Conservation (phyloP, 2,797 vertebrate species). For the Microhierax caerulescens region DNA sequence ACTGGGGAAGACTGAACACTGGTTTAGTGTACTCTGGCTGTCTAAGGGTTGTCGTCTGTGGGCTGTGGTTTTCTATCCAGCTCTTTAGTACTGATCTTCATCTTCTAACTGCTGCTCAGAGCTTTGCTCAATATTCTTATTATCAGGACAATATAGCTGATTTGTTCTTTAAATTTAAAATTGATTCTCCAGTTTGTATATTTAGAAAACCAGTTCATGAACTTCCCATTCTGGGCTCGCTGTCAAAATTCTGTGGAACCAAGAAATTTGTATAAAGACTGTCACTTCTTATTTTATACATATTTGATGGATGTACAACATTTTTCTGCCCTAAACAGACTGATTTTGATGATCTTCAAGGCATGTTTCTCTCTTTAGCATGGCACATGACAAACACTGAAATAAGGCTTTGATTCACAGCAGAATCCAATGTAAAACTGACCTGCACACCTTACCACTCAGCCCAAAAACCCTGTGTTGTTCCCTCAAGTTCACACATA, state of each 20-base stretch:
- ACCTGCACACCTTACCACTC: not conserved
- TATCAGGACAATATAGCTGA: not conserved
- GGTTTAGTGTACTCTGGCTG: not conserved
- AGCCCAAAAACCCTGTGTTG: rapidly evolving
- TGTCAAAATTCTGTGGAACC: not conserved
- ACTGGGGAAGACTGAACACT: not conserved
- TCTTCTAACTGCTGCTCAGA: not conserved
- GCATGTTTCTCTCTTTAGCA: not conserved
- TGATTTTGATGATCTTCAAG: not conserved
- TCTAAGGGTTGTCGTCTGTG: not conserved
- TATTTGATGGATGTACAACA: not conserved
- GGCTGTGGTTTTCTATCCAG: not conserved
- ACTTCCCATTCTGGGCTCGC: not conserved
- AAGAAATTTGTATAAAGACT: not conserved
- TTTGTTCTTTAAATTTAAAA: not conserved
- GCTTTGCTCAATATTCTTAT: not conserved
- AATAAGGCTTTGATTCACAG: not conserved
- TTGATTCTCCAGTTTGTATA: not conserved
- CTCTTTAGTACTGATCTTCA: not conserved
- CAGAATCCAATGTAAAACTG: not conserved
- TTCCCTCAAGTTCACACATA: not conserved
- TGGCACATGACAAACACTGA: not conserved
- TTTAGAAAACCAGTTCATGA: not conserved
- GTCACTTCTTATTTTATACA: not conserved
- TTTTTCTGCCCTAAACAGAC: not conserved